A percentile compares a stretch with the other conserved stretches of the same genome.
These are phyloP conservation scores for Ascaphus truei DNA, from an alignment of 2,113 vertebrate species.

Conservation along the genomic window DNA sequence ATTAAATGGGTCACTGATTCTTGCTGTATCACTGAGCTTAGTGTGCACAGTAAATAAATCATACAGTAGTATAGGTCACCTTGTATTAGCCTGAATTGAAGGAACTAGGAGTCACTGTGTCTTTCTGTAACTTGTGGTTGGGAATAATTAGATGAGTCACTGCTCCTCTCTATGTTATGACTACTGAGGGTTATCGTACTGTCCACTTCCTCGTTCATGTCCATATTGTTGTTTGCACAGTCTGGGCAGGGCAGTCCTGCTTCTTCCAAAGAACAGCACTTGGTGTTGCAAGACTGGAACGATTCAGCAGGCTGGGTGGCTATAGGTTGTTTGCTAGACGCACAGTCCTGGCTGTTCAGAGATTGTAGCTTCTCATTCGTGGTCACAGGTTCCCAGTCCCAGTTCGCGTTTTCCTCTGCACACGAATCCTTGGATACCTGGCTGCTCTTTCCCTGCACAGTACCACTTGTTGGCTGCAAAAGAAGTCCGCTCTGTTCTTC, in stretches of 20 bases:
- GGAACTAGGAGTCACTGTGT: too few species aligned
- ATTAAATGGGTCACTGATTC: too few species aligned
- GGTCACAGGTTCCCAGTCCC: slow-evolving; percentile 23
- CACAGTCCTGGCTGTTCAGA: neutral
- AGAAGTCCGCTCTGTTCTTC: slow-evolving; percentile 37
- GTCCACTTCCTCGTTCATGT: neutral
- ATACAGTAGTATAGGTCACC: too few species aligned
- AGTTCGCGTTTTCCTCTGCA: neutral
- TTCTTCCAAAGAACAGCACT: neutral
- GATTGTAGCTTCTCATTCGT: neutral
- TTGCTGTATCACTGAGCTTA: too few species aligned
- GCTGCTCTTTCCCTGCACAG: accelerated
- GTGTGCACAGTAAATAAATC: too few species aligned
- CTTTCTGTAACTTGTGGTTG: too few species aligned
- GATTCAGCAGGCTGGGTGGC: neutral
- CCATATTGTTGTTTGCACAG: neutral
- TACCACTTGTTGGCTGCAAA: neutral
- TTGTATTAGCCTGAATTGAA: too few species aligned
- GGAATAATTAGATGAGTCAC: neutral
- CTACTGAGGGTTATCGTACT: neutral
- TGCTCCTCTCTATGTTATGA: neutral
- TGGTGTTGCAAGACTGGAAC: accelerated
- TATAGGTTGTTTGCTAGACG: neutral
- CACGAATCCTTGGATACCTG: accelerated
- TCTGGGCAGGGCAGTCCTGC: slow-evolving; percentile 2